Evolutionary conservation across 2,797 vertebrate genomes (phyloP).

Genomic region (Delichon dasypus): DNA sequence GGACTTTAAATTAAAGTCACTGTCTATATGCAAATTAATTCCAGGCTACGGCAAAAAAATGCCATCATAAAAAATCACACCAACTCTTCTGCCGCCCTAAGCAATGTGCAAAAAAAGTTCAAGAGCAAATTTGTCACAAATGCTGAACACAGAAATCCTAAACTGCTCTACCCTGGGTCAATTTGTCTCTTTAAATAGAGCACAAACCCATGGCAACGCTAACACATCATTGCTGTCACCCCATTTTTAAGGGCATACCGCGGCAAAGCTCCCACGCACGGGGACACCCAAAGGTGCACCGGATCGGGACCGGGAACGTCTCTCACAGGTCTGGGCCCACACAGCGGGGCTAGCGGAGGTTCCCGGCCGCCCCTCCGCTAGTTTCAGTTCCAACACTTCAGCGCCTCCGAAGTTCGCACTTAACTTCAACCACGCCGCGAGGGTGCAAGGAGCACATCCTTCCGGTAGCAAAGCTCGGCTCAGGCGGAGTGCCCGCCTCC

Average conservation of each 20-base stretch:
- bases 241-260: accelerated
- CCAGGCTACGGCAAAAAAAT: background rate
- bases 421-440: accelerated
- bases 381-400: accelerated
- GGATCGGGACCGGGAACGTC: accelerated
- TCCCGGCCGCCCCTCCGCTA: no score
- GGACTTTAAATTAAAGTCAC: background rate
- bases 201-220: accelerated
- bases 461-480: background rate
- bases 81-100: accelerated
- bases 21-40: background rate
- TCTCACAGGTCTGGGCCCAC: no score
- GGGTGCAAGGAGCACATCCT: accelerated
- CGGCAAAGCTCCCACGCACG: background rate
- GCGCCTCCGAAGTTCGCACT: accelerated
- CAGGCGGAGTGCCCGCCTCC: background rate
- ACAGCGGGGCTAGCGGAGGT: accelerated
- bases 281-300: accelerated
- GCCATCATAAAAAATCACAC: background rate
- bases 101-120: accelerated
- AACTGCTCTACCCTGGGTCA: no score
- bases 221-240: accelerated
- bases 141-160: background rate
- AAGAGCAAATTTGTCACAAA: background rate
- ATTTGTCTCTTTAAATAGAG: no score